Evolutionary conservation across 2,888 invertebrate genomes (phyloP).

Genomic region (Nomada flava): DNA sequence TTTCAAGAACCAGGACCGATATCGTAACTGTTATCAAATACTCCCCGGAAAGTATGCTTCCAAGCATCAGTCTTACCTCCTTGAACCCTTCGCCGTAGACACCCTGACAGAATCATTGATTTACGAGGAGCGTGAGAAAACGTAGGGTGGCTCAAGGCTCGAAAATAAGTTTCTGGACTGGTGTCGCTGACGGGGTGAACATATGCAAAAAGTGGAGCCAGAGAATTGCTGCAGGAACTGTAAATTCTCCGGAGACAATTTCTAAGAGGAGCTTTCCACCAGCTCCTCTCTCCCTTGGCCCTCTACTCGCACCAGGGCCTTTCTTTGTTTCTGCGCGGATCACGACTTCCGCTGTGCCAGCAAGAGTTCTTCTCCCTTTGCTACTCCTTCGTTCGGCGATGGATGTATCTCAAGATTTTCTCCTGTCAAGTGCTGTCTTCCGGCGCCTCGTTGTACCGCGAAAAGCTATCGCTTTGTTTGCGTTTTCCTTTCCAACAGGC

Average conservation of each 20-base stretch:
- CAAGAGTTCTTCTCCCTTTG: slow-evolving; percentile 40
- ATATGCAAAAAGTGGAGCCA: slow-evolving; percentile 73
- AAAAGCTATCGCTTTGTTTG: slow-evolving; percentile 65
- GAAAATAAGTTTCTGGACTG: slow-evolving; percentile 71
- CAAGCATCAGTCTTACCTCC: neutral
- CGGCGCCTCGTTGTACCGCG: slow-evolving; percentile 21
- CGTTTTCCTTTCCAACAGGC: slow-evolving; percentile 48
- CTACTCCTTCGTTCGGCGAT: slow-evolving; percentile 30
- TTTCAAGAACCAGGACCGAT: slow-evolving; percentile 6
- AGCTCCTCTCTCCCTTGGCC: slow-evolving; percentile 30
- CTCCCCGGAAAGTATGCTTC: neutral
- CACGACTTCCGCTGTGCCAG: slow-evolving; percentile 62
- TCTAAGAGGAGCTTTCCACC: slow-evolving; percentile 54
- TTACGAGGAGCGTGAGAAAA: slow-evolving; percentile 64
- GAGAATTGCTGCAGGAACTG: slow-evolving; percentile 73
- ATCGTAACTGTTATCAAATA: neutral
- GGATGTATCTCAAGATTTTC: slow-evolving; percentile 62
- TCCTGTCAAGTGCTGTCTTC: slow-evolving; percentile 62
- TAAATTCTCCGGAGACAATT: slow-evolving; percentile 77
- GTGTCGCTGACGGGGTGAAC: slow-evolving; percentile 66
- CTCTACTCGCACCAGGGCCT: neutral
- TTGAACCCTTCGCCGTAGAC: slow-evolving; percentile 22
- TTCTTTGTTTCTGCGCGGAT: slow-evolving; percentile 49
- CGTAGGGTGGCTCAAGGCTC: slow-evolving; percentile 30
- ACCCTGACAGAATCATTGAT: slow-evolving; percentile 72